Percentiles rank a stretch among this genome's conserved stretches.
Conservation (phyloP, 2,113 vertebrate genomes). For the Rhegmatorhina hoffmannsi region DNA sequence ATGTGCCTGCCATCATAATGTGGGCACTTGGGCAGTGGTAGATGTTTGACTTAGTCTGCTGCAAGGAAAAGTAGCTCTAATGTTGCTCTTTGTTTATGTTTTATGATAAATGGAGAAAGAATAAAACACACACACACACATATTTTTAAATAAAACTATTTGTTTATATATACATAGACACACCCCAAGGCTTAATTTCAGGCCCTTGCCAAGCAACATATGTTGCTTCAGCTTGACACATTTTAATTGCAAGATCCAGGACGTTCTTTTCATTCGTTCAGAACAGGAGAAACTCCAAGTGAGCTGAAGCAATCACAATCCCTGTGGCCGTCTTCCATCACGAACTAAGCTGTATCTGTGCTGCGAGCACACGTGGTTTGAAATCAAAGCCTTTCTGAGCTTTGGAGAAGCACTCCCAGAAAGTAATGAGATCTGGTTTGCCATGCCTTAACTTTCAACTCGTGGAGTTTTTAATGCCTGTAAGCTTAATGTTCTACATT, state of each 20-base stretch:
- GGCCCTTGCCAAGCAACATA: constrained; percentile 12
- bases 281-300: constrained; percentile 19
- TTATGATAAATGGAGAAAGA: neutral
- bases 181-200: constrained; percentile 2
- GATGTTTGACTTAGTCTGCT: neutral
- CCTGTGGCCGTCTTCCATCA: neutral
- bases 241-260: constrained; percentile 52
- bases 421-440: neutral
- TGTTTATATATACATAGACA: constrained; percentile 20
- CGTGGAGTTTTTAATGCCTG: neutral
- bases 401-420: neutral
- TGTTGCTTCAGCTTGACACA: constrained; percentile 46
- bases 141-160: constrained; percentile 18
- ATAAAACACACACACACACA: neutral
- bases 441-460: neutral
- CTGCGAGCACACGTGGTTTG: neutral
- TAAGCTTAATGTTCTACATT: neutral
- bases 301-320: neutral
- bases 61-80: neutral
- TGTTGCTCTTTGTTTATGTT: neutral
- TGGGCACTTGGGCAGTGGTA: neutral
- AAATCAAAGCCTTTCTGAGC: constrained; percentile 9
- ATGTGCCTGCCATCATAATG: neutral
- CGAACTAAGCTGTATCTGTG: neutral
- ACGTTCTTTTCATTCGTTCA: constrained; percentile 3